Evolutionary conservation across 2,113 vertebrate genomes (phyloP), one percentile per base, ranked within the genome.

Genomic region (Gobiocypris rarus): DNA sequence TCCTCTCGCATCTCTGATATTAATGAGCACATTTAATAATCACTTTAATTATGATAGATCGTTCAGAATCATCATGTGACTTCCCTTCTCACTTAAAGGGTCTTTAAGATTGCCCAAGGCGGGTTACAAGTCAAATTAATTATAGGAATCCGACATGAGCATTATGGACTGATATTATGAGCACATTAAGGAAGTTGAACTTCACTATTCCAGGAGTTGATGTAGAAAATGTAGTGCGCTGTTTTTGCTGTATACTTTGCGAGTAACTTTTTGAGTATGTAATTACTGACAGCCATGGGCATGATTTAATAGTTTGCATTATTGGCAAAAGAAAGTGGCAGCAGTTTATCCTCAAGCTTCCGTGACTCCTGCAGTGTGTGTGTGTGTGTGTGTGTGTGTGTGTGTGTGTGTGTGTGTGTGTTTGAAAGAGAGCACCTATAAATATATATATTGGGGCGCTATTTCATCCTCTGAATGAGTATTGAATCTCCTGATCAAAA

Each of bases 291-390:
- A 1, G 26, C 48, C 28, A 52, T 17, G 8, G 59, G 41, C 59
- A 50, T 67, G 4, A 80, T 80, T 24, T 50, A 34, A 34, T 67
- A 31, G 50, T 31, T 31, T 5, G 10, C 59, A n/a, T 50, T 80
- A 50, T 78, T 59, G 11, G 41, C 8, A 79, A 79, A 79, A 79
- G 41, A 58, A 63, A 19, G 41, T 63, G 38, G 14, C 56, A 79
- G 59, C 59, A 8, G 59, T 31, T 81, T 65, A 43, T 24, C 78
- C 26, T 81, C 59, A 67, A 67, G 78, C 78, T 31, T 65, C 59
- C 8, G 15, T 5, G 31, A 67, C 26, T 67, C 15, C 63, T 26
- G 10, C 28, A 13, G 14, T 15, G 13, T 34, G 24, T 34, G 19
- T 7, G 19, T 65, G 45, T 52, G 74, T n/a, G n/a, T n/a, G n/a